Evolutionary conservation across 2,797 vertebrate genomes (phyloP).

Genomic region (Hapalemur alaotrensis): DNA sequence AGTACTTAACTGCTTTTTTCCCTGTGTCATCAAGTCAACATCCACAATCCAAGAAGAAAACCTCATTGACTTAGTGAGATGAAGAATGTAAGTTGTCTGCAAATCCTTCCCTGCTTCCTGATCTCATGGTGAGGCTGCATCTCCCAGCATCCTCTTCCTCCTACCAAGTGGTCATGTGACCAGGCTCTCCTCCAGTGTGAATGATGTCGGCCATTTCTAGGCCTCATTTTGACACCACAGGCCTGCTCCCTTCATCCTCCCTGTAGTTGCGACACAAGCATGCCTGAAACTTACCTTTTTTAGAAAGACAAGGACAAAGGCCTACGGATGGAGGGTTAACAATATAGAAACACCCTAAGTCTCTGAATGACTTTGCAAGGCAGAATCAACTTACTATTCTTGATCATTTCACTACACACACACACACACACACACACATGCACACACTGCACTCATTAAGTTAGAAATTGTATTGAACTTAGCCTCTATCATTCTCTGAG

Average conservation of each 20-base stretch:
- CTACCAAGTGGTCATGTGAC: accelerated
- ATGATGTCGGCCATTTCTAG: background rate
- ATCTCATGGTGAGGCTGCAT: background rate
- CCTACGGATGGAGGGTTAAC: background rate
- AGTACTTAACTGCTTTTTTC: background rate
- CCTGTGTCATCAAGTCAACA: background rate
- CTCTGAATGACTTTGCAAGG: background rate
- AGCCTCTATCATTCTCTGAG: too few species aligned
- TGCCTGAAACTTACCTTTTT: background rate
- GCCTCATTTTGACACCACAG: accelerated
- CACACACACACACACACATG: background rate
- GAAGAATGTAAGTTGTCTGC: accelerated
- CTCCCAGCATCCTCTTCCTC: background rate
- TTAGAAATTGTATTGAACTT: background rate
- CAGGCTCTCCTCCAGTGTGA: accelerated
- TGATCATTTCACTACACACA: background rate
- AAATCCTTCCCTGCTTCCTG: background rate
- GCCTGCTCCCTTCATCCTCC: too few species aligned
- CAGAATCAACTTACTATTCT: background rate
- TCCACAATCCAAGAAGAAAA: background rate
- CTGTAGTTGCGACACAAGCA: too few species aligned
- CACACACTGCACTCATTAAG: background rate
- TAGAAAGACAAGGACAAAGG: background rate
- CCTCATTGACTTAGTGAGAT: background rate
- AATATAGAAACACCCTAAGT: background rate